These are phyloP conservation scores for Ciona savignyi DNA, from an alignment of 23 tunicate genomes.

Conservation along the genomic window DNA sequence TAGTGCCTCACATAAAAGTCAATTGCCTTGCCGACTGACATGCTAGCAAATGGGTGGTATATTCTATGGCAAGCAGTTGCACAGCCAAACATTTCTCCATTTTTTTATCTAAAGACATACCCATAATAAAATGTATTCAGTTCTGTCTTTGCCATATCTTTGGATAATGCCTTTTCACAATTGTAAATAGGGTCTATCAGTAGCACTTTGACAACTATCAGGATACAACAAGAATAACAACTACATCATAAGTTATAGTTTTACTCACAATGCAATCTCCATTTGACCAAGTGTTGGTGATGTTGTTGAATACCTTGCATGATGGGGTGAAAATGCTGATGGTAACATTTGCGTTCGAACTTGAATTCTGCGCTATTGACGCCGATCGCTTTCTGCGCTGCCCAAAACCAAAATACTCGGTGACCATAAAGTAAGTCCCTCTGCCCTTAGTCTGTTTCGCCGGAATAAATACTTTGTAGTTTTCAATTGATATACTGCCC, in stretches of 20 bases:
- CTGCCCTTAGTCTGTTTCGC: conserved; percentile 17
- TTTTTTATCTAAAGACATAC: no score
- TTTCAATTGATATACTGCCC: neutral
- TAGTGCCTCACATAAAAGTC: no score
- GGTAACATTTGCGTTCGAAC: neutral
- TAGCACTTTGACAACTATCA: no score
- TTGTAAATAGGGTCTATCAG: no score
- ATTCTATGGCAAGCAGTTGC: no score
- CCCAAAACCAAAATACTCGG: neutral
- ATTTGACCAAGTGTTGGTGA: conserved; percentile 15
- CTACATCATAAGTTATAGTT: neutral
- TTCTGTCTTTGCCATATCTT: no score
- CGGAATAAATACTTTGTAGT: conserved; percentile 22
- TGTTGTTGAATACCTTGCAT: conserved; percentile 11
- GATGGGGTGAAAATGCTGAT: conserved; percentile 27
- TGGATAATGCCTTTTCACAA: no score
- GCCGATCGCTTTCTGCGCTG: neutral
- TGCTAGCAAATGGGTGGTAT: no score
- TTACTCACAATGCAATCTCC: conserved; percentile 2
- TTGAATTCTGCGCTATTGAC: conserved; percentile 2
- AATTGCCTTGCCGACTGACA: no score
- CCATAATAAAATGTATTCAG: no score
- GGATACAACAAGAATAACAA: neutral
- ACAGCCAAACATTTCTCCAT: no score
- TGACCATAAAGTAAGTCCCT: conserved; percentile 24